Percentiles rank a stretch among this genome's conserved stretches.
These are phyloP conservation scores for Ascaphus truei DNA, from an alignment of 2,113 vertebrate genomes.

Conservation along the genomic window DNA sequence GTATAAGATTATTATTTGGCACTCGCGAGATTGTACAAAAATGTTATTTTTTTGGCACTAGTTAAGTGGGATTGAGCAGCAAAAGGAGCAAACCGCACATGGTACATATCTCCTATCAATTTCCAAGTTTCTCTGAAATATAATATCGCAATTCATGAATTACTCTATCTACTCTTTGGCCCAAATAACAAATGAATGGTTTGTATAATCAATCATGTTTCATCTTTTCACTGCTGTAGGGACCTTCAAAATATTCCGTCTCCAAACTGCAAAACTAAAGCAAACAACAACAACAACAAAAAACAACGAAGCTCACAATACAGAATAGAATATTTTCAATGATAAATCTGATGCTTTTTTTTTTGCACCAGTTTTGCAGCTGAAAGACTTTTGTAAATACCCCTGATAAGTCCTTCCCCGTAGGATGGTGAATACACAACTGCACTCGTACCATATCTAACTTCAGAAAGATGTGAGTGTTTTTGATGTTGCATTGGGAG, in stretches of 20 bases:
- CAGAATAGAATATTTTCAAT: no score
- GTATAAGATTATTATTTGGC: conserved; percentile 18
- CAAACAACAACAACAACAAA: no score
- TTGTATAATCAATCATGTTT: neutral
- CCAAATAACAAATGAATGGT: neutral
- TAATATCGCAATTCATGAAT: conserved; percentile 12
- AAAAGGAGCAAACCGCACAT: conserved; percentile 8
- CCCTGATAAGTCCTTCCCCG: no score
- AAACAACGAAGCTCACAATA: no score
- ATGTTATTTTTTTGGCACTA: conserved; percentile 10
- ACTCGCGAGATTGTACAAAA: neutral
- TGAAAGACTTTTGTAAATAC: no score
- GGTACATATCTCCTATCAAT: neutral
- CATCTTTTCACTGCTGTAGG: neutral
- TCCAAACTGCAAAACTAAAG: no score
- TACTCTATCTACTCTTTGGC: neutral
- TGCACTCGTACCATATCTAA: neutral
- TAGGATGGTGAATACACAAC: no score
- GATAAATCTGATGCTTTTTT: no score
- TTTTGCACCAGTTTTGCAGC: no score
- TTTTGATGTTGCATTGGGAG: neutral
- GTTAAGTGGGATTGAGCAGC: conserved; percentile 3
- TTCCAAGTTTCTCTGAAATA: neutral
- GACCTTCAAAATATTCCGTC: no score
- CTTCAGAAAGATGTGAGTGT: neutral